Evolutionary conservation across 37 sponge, comb jelly and placozoan species (phyloP).

Genomic region (Amphimedon queenslandica): DNA sequence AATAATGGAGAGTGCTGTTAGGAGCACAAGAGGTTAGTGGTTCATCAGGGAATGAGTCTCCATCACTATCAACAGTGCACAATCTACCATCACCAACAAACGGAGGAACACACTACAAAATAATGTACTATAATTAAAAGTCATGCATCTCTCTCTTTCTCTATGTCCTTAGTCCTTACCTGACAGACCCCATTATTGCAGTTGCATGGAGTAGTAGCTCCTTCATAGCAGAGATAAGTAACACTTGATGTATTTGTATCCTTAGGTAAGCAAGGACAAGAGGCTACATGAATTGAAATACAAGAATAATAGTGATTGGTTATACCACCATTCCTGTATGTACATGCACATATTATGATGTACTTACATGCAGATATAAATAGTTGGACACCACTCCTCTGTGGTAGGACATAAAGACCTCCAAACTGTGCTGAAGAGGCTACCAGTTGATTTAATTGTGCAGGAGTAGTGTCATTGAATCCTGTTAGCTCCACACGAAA

Average conservation of each 20-base stretch:
- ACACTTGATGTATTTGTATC: too few species aligned
- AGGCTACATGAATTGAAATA: too few species aligned
- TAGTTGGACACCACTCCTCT: not conserved
- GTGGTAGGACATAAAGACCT: not conserved
- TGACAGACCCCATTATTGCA: not conserved
- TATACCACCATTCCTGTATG: too few species aligned
- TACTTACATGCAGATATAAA: not conserved
- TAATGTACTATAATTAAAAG: too few species aligned
- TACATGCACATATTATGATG: too few species aligned
- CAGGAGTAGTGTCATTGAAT: not conserved
- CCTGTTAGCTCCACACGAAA: not conserved
- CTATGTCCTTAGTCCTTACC: too few species aligned
- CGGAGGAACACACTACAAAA: constrained; percentile 30
- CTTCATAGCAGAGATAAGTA: too few species aligned
- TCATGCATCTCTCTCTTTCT: too few species aligned
- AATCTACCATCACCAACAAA: constrained; percentile 46
- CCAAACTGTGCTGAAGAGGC: not conserved
- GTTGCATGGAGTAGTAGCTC: not conserved
- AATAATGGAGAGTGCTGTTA: not conserved
- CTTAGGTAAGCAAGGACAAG: constrained; percentile 4
- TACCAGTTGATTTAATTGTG: not conserved
- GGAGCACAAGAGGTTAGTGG: not conserved
- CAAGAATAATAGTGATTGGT: too few species aligned
- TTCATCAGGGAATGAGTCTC: constrained; percentile 37
- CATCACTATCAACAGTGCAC: constrained; percentile 51